Evolutionary conservation across 2,113 vertebrate species (phyloP), one percentile per base, ranked within the genome.

Genomic region (Galbula dea): DNA sequence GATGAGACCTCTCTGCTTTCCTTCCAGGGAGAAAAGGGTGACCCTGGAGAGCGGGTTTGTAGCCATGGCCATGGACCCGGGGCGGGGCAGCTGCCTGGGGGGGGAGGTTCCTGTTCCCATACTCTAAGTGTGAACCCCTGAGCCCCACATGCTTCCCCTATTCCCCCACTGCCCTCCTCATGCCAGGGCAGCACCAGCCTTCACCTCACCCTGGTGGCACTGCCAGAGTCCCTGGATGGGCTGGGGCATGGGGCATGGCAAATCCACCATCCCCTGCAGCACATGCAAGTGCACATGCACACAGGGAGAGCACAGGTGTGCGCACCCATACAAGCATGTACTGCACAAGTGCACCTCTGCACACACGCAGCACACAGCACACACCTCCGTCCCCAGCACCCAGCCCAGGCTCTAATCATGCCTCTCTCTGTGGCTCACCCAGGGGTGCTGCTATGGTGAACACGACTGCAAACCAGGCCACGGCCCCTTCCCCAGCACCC

Each of bases 21-120:
- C 65, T 94, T 95, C 19, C 93, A 97, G 97, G 97, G 96, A 86
- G 96, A 97, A 87, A 97, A 97, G 77, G 97, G 97, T 0, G 95
- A 97, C 65, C 97, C 95, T 0, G 97, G 96, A 86, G 96, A 97
- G 68, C 36, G 26, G 96, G 96, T 97, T 74, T 48, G 96, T 97
- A 92, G 37, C 54, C 7, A 2, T 0, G 1, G 39, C 67, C 36
- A 52, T 26, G 1, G 2, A 32, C 0, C 1, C 0, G 1, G 15
- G 41, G n/a, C n/a, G 51, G 46, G 52, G 16, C 12, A 32, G 15
- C 20, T 48, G 57, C 7, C 6, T 9, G 29, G 8, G 29, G 80
- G n/a, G 37, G 6, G 41, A 15, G 41, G 48, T 15, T 29, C 37
- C 46, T 11, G 3, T 52, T 13, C 19, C 32, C 23, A n/a, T n/a